Conservation (phyloP, 2,888 invertebrate genomes). For the Escarpia spicata region DNA sequence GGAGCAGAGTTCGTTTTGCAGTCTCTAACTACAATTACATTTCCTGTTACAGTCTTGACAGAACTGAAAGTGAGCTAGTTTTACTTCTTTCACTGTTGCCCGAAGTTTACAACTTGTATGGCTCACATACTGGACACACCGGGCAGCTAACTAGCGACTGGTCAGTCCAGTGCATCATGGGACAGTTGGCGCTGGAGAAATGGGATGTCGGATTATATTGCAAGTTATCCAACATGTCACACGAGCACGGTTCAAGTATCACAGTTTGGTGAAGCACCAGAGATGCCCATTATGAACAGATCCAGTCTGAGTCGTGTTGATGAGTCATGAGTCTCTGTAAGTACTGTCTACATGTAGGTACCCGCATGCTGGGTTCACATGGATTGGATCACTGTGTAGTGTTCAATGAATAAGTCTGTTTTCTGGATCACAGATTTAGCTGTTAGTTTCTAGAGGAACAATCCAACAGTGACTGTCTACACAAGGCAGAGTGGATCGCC, state of each 20-base stretch:
- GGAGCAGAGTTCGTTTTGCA: background rate
- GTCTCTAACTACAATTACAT: constrained; percentile 4
- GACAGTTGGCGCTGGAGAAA: background rate
- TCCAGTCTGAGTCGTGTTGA: background rate
- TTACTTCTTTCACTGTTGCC: background rate
- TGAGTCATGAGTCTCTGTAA: background rate
- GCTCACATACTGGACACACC: background rate
- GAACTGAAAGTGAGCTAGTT: background rate
- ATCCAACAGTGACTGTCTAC: too few species aligned
- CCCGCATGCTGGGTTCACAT: background rate
- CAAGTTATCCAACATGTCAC: background rate
- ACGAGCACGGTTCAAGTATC: background rate
- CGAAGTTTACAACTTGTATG: background rate
- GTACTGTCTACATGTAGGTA: background rate
- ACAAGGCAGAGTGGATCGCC: too few species aligned
- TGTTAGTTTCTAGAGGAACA: too few species aligned
- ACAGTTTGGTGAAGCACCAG: constrained; percentile 13
- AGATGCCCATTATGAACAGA: background rate
- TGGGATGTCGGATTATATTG: background rate
- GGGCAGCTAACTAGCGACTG: background rate
- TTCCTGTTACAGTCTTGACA: background rate
- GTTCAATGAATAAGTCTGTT: background rate
- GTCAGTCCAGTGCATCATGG: background rate
- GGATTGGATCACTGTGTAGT: background rate
- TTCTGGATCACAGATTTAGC: background rate